Conservation (phyloP, 2,888 invertebrate species). For the Sminthurides aquaticus region DNA sequence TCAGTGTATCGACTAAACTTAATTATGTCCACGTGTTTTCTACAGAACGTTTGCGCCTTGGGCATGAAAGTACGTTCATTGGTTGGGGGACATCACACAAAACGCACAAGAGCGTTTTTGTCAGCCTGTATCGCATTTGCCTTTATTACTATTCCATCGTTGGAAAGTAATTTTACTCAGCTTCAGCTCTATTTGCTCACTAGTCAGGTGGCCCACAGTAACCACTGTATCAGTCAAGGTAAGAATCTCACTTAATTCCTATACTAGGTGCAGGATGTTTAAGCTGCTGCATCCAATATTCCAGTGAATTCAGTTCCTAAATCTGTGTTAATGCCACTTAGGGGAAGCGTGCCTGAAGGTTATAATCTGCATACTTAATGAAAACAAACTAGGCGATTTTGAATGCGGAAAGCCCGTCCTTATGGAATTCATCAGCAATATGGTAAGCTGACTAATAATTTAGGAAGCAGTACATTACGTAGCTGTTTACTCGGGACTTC, state of each 20-base stretch:
- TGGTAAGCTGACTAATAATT: slow-evolving; percentile 26
- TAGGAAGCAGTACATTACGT: not conserved
- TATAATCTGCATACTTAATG: slow-evolving; percentile 58
- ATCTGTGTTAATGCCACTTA: slow-evolving; percentile 46
- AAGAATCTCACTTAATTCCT: too few relatives aligned
- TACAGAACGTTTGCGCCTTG: slow-evolving; percentile 71
- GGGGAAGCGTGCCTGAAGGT: slow-evolving; percentile 92
- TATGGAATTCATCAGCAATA: slow-evolving; percentile 34
- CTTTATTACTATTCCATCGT: slow-evolving; percentile 94
- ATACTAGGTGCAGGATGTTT: not conserved
- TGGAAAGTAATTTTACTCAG: slow-evolving; percentile 67
- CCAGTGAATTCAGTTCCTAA: not conserved
- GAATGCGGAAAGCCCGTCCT: slow-evolving; percentile 30
- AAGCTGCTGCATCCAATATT: not conserved
- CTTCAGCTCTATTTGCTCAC: slow-evolving; percentile 78
- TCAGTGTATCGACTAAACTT: not conserved
- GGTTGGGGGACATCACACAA: slow-evolving; percentile 66
- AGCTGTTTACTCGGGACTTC: too few relatives aligned
- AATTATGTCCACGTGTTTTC: slow-evolving; percentile 37
- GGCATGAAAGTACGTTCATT: slow-evolving; percentile 62
- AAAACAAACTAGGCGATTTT: slow-evolving; percentile 28
- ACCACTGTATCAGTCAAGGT: slow-evolving; percentile 88
- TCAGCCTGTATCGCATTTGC: slow-evolving; percentile 92
- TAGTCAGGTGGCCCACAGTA: slow-evolving; percentile 80
- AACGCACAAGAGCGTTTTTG: slow-evolving; percentile 75